A percentile compares a stretch with the other conserved stretches of the same genome.
These are phyloP conservation scores for Notodonta dromedarius DNA, from an alignment of 2,888 invertebrate species.

Conservation along the genomic window DNA sequence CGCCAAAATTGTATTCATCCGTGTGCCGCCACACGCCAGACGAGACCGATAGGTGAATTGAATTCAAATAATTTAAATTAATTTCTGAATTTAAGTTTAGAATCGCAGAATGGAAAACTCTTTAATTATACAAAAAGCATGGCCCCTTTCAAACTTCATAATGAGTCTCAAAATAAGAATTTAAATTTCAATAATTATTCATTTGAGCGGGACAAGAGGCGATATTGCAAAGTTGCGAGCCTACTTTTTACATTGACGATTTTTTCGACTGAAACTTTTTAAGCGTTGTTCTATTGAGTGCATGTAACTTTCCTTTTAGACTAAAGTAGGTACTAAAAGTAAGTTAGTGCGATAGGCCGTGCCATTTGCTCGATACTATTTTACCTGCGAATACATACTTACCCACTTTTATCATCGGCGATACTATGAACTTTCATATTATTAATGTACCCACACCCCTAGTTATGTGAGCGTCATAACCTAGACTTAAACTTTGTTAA, in stretches of 20 bases:
- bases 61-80: constrained; percentile 42
- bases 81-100: constrained; percentile 40
- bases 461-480: constrained; percentile 28
- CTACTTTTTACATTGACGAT: constrained; percentile 53
- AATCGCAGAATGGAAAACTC: constrained; percentile 50
- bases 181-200: constrained; percentile 67
- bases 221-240: constrained; percentile 64
- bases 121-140: constrained; percentile 63
- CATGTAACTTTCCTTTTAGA: constrained; percentile 71
- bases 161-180: constrained; percentile 64
- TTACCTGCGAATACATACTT: constrained; percentile 31
- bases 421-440: constrained; percentile 28
- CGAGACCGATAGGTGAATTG: constrained; percentile 33
- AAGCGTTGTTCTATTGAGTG: constrained; percentile 62
- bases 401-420: constrained; percentile 21
- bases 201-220: constrained; percentile 60
- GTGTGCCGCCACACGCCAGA: constrained; percentile 16
- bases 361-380: constrained; percentile 42
- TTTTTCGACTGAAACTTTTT: constrained; percentile 58
- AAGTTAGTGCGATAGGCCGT: constrained; percentile 57
- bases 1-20: neutral
- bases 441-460: constrained; percentile 22
- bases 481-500: constrained; percentile 30
- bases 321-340: constrained; percentile 50
- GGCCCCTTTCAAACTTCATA: constrained; percentile 61